phyloP scores from a whole-genome alignment of 2,888 invertebrate species.

The Pachymerium ferrugineum region DNA sequence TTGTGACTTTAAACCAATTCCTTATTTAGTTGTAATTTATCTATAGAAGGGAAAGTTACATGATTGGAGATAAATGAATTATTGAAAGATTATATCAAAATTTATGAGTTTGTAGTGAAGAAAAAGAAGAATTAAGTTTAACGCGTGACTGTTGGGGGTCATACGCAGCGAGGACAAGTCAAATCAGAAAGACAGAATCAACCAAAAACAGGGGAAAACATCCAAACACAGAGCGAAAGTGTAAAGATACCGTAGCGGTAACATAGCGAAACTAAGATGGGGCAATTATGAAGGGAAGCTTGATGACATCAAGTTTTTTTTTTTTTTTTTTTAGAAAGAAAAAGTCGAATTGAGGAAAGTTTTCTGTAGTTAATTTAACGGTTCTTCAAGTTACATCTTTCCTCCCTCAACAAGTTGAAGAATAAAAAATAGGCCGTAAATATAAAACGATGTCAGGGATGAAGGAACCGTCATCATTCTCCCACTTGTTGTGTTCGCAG shows the following conservation, averaged over 20 bases:
- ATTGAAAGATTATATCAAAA: too few relatives aligned
- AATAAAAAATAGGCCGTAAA: background rate
- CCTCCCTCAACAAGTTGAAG: background rate
- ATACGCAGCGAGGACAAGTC: too few relatives aligned
- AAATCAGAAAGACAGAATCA: too few relatives aligned
- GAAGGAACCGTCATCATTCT: background rate
- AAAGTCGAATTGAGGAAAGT: too few relatives aligned
- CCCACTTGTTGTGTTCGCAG: background rate
- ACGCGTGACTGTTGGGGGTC: too few relatives aligned
- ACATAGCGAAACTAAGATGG: background rate
- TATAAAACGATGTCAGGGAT: background rate
- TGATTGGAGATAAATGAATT: too few relatives aligned
- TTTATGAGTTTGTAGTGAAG: too few relatives aligned
- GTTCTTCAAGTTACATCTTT: background rate
- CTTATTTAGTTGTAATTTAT: background rate
- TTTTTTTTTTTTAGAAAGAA: background rate
- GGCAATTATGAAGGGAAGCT: background rate
- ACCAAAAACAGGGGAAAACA: too few relatives aligned
- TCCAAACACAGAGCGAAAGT: too few relatives aligned
- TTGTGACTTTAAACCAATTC: background rate
- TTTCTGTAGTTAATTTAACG: background rate
- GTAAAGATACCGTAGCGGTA: too few relatives aligned
- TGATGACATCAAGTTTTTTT: background rate
- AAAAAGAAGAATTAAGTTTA: too few relatives aligned
- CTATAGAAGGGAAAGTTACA: background rate